Percentiles rank a stretch among this genome's conserved stretches.
Conservation (phyloP, 1,140 invertebrate species). For the Aphelenchoides avenae region DNA sequence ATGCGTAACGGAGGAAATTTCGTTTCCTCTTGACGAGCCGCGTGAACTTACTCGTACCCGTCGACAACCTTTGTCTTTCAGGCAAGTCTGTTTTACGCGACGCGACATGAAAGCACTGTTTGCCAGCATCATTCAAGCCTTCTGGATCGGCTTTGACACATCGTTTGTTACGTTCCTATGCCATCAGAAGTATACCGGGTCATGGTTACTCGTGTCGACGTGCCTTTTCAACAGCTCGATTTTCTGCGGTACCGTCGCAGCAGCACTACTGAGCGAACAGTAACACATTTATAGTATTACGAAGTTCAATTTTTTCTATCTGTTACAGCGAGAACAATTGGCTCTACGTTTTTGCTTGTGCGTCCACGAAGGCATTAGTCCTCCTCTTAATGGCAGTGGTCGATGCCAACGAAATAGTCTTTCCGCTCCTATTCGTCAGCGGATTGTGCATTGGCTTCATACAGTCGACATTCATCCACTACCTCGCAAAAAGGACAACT, state of each 20-base stretch:
- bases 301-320: not conserved
- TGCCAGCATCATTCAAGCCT: not conserved
- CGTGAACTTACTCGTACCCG: not conserved
- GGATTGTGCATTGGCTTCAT: too few species aligned
- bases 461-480: too few species aligned
- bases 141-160: not conserved
- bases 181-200: not conserved
- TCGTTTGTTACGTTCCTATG: not conserved
- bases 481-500: too few species aligned
- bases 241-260: conserved; percentile 4
- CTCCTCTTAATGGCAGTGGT: too few species aligned
- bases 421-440: too few species aligned
- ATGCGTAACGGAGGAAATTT: not conserved
- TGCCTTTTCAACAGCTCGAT: not conserved
- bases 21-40: not conserved
- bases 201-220: not conserved
- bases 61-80: not conserved
- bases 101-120: conserved; percentile 3
- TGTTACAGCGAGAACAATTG: not conserved
- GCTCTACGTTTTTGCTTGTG: too few species aligned
- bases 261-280: too few species aligned
- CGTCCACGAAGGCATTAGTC: too few species aligned
- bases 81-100: not conserved
- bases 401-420: too few species aligned
- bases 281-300: too few species aligned